These are phyloP conservation scores for Muscicapa comitata DNA, from an alignment of 2,797 vertebrate species.

Conservation along the genomic window DNA sequence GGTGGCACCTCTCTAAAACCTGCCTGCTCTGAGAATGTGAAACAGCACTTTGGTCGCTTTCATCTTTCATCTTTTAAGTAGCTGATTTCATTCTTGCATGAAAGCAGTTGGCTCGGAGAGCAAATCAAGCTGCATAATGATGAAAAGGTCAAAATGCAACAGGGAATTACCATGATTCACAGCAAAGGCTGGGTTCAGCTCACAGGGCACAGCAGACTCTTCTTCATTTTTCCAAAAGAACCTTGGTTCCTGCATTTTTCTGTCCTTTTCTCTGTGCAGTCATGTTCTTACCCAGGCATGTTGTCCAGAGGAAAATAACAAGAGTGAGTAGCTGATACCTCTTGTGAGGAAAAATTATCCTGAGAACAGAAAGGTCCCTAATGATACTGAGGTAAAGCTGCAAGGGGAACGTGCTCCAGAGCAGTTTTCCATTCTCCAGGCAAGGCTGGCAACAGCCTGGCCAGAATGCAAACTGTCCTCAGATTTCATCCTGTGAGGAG, in stretches of 20 bases:
- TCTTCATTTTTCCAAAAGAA: background rate
- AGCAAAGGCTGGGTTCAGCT: background rate
- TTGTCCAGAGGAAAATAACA: background rate
- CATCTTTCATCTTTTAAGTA: slow-evolving; percentile 1
- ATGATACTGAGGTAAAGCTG: background rate
- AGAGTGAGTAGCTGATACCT: background rate
- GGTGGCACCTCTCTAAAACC: background rate
- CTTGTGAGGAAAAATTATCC: background rate
- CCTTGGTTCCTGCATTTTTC: background rate
- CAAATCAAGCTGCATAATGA: slow-evolving; percentile 38
- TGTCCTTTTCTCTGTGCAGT: background rate
- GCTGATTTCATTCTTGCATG: background rate
- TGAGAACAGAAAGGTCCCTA: background rate
- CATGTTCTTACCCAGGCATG: background rate
- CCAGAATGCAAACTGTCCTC: background rate
- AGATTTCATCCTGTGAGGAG: background rate
- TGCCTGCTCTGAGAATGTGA: rapidly evolving
- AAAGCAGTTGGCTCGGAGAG: background rate
- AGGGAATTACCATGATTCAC: background rate
- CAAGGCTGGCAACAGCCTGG: background rate
- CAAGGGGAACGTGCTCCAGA: background rate
- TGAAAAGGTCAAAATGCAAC: background rate
- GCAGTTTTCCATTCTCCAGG: background rate
- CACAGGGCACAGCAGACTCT: background rate
- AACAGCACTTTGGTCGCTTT: background rate